phyloP scores from a whole-genome alignment of 2,797 vertebrate species.

The Alcedo atthis region DNA sequence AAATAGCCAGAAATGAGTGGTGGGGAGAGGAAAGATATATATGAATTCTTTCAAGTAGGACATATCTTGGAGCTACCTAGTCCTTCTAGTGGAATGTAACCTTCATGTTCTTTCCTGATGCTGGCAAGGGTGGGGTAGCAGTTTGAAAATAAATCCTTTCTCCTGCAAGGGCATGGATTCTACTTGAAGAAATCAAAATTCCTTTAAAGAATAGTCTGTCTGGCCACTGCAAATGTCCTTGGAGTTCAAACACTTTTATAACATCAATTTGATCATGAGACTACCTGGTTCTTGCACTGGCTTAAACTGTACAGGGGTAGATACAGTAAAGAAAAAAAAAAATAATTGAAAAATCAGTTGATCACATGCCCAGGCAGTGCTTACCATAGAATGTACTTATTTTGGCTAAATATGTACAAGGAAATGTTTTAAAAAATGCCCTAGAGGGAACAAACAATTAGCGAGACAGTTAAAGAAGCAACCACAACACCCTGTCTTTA shows the following conservation, averaged over 20 bases:
- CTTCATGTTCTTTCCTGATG: background rate
- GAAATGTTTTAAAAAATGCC: background rate
- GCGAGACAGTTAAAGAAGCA: constrained; percentile 27
- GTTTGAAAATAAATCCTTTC: background rate
- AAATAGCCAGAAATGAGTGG: constrained; percentile 29
- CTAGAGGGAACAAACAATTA: constrained; percentile 5
- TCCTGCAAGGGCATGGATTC: background rate
- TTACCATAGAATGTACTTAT: background rate
- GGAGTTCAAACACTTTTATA: background rate
- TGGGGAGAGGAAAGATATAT: constrained; percentile 28
- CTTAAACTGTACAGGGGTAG: constrained; percentile 32
- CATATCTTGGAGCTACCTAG: background rate
- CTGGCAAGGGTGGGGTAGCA: background rate
- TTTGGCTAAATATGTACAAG: constrained; percentile 15
- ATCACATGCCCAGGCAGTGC: constrained; percentile 1
- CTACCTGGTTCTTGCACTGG: background rate
- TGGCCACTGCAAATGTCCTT: background rate
- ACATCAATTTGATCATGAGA: background rate
- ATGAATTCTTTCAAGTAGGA: constrained; percentile 3
- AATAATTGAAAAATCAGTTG: background rate
- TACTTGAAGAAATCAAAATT: background rate
- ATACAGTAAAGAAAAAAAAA: background rate
- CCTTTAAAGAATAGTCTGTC: background rate
- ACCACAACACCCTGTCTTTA: background rate
- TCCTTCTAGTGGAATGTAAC: background rate